Evolutionary conservation across 2,888 invertebrate species (phyloP).

Genomic region (Cantharis nigra): DNA sequence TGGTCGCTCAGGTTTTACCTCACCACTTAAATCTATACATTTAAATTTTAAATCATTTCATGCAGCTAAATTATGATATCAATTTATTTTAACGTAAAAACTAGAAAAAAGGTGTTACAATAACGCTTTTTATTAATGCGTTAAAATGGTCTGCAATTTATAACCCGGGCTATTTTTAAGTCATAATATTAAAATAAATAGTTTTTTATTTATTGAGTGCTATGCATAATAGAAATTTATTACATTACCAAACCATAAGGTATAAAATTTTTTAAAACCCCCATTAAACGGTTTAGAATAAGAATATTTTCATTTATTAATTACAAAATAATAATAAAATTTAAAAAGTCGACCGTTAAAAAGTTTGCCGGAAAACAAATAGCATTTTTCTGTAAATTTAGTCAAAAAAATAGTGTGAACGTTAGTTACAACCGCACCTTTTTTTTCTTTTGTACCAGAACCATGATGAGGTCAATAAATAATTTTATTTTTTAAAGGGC

Average conservation of each 20-base stretch:
- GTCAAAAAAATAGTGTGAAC: slow-evolving; percentile 54
- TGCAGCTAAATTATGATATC: background rate
- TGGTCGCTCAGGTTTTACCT: background rate
- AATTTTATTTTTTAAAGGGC: slow-evolving; percentile 46
- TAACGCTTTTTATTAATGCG: background rate
- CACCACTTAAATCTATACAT: background rate
- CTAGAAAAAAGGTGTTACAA: background rate
- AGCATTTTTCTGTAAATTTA: slow-evolving; percentile 51
- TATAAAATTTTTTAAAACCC: no score
- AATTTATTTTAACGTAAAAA: background rate
- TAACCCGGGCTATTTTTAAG: background rate
- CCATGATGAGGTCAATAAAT: slow-evolving; percentile 53
- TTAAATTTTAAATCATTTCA: background rate
- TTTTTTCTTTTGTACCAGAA: slow-evolving; percentile 53
- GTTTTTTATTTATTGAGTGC: background rate
- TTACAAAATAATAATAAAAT: background rate
- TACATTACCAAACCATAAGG: no score
- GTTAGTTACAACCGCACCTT: slow-evolving; percentile 55
- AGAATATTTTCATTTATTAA: no score
- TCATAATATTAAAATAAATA: background rate
- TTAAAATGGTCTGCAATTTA: background rate
- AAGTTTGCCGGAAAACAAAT: slow-evolving; percentile 52
- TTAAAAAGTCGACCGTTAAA: background rate
- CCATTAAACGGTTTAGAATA: no score
- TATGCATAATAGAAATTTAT: background rate